Conservation (phyloP, 2,797 vertebrate genomes). For the Pangasius mekongensis region DNA sequence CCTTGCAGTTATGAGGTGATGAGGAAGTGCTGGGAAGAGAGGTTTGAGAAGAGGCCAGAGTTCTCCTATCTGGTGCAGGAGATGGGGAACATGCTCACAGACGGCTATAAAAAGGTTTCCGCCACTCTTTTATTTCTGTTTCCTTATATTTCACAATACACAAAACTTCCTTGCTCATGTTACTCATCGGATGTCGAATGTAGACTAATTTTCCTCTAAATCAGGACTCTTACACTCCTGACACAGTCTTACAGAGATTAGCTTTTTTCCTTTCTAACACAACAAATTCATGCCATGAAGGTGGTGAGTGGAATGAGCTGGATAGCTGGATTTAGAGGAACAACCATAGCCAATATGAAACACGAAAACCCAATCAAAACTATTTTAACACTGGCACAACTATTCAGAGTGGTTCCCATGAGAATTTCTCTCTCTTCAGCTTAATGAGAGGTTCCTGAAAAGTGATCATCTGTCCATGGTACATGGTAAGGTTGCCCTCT, state of each 20-base stretch:
- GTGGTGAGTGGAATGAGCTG: neutral
- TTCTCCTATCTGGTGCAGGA: constrained; percentile 89
- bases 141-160: constrained; percentile 23
- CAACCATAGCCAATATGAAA: neutral
- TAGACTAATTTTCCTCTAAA: neutral
- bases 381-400: neutral
- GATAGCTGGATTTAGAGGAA: neutral
- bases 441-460: constrained; percentile 89
- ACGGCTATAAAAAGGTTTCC: constrained; percentile 91
- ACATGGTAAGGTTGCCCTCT: constrained; percentile 81
- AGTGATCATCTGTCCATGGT: constrained; percentile 91
- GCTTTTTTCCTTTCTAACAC: neutral
- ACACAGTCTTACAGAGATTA: neutral
- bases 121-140: constrained; percentile 31
- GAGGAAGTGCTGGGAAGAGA: constrained; percentile 97
- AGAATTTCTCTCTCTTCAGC: constrained; percentile 68
- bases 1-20: constrained; percentile 88
- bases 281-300: neutral
- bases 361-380: neutral
- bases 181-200: constrained; percentile 14
- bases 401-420: neutral
- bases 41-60: constrained; percentile 91
- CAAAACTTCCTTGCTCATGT: neutral
- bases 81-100: constrained; percentile 88
- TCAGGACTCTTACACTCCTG: neutral